These are phyloP conservation scores for Corvus cornix DNA, from an alignment of 2,113 vertebrate species.

Conservation along the genomic window DNA sequence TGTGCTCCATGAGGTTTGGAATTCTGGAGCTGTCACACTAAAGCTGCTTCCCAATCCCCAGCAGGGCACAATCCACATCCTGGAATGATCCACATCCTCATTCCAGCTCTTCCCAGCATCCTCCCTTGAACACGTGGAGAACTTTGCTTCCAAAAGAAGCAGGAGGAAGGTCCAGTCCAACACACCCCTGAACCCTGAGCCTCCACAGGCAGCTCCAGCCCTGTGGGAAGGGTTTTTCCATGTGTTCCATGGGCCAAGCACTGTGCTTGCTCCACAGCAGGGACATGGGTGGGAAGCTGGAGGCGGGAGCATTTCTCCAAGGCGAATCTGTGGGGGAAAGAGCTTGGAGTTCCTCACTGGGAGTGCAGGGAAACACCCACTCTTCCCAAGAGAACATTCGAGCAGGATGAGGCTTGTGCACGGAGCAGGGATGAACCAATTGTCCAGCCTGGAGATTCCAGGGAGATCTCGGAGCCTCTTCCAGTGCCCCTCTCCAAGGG, in stretches of 20 bases:
- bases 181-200: rapidly evolving
- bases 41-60: not conserved
- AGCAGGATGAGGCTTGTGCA: not conserved
- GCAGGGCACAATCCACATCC: rapidly evolving
- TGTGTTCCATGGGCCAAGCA: not conserved
- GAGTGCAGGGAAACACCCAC: not conserved
- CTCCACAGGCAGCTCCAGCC: not conserved
- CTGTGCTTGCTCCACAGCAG: not conserved
- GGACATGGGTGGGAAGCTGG: not conserved
- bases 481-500: not conserved
- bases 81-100: rapidly evolving
- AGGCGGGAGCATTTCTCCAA: not conserved
- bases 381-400: not conserved
- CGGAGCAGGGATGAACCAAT: not conserved
- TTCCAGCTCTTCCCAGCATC: not conserved
- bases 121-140: rapidly evolving
- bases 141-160: not conserved
- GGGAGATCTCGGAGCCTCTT: not conserved
- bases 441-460: not conserved
- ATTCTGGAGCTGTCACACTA: not conserved
- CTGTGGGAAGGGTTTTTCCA: not conserved
- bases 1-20: not conserved
- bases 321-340: not conserved
- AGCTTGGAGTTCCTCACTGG: not conserved
- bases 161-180: not conserved